A percentile compares a stretch with the other conserved stretches of the same genome.
Evolutionary conservation across 2,113 vertebrate species (phyloP).

Genomic region (Ailurus styani): DNA sequence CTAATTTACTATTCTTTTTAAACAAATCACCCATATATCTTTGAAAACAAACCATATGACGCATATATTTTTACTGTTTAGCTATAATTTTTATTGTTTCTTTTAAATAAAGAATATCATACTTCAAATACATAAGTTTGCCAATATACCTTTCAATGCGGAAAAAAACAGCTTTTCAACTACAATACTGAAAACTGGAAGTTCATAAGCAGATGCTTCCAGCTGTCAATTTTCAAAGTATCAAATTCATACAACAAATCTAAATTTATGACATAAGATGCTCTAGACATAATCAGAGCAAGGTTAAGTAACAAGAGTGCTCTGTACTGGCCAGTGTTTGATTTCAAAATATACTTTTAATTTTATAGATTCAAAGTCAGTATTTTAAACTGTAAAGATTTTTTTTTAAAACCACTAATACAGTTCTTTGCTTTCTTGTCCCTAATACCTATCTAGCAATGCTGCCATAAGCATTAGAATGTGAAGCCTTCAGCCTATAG

Average conservation of each 20-base stretch:
- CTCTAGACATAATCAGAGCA: neutral
- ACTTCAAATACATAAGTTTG: neutral
- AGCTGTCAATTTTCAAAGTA: neutral
- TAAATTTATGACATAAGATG: neutral
- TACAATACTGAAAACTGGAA: neutral
- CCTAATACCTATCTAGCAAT: neutral
- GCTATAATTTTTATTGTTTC: neutral
- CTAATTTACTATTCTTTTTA: neutral
- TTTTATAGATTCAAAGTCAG: neutral
- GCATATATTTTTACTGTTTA: neutral
- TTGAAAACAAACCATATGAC: neutral
- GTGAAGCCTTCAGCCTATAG: neutral
- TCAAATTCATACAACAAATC: neutral
- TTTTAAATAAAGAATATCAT: constrained; percentile 9
- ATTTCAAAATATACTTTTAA: neutral
- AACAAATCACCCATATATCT: neutral
- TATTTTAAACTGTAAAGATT: neutral
- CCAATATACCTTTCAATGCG: neutral
- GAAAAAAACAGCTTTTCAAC: neutral
- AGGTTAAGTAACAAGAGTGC: neutral
- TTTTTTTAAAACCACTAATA: neutral
- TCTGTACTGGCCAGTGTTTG: neutral
- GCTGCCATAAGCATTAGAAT: neutral
- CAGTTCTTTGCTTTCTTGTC: neutral
- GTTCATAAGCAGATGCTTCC: neutral